A percentile compares a stretch with the other conserved stretches of the same genome.
These are phyloP conservation scores for Eupithecia exiguata DNA, from an alignment of 2,888 invertebrate species.

Conservation along the genomic window DNA sequence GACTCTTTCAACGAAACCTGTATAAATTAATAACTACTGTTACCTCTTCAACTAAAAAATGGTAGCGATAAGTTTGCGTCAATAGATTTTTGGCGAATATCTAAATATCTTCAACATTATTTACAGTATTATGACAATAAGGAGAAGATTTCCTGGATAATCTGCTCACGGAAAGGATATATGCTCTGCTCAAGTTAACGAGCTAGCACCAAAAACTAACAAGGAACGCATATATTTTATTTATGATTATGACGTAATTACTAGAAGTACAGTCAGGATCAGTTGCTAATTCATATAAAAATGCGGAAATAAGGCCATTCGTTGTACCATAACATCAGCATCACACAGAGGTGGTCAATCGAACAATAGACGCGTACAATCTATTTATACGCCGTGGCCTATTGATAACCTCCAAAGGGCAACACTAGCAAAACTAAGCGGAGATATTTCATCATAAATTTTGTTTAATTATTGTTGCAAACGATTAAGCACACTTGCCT, in stretches of 20 bases:
- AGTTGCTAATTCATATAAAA: neutral
- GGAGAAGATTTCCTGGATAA: neutral
- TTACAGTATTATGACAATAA: no score
- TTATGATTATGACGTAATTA: neutral
- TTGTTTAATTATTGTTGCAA: neutral
- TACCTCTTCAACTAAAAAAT: no score
- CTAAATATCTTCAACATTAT: no score
- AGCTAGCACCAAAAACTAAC: neutral
- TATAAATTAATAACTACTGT: no score
- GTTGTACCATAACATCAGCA: neutral
- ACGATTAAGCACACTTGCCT: neutral
- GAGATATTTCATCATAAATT: conserved; percentile 3
- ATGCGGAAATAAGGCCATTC: conserved; percentile 6
- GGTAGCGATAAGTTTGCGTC: no score
- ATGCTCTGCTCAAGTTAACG: neutral
- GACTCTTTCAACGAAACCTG: neutral
- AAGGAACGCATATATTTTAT: neutral
- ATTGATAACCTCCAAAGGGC: conserved; percentile 6
- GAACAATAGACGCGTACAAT: conserved; percentile 5
- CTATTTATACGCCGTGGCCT: conserved; percentile 8
- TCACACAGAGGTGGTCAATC: neutral
- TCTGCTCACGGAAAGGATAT: neutral
- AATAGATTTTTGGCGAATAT: no score
- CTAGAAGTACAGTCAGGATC: neutral
- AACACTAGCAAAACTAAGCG: conserved; percentile 1